Evolutionary conservation across 2,888 invertebrate species (phyloP).

Genomic region (Oegoconia quadripuncta): DNA sequence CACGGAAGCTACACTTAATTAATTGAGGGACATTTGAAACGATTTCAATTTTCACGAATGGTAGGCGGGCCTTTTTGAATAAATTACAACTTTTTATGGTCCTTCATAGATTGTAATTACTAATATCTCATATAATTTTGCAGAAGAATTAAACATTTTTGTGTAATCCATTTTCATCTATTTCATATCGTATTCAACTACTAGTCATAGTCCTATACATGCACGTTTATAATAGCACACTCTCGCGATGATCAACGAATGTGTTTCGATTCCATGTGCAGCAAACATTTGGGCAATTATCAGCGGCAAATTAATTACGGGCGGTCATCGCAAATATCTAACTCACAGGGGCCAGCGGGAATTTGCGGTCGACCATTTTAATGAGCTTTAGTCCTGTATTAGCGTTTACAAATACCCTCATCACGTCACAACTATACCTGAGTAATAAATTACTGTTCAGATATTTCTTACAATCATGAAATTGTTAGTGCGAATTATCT

Average conservation of each 20-base stretch:
- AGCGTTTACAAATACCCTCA: conserved; percentile 5
- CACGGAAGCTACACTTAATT: conserved; percentile 27
- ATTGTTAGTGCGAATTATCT: no score
- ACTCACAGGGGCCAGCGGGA: conserved; percentile 24
- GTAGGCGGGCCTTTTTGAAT: background rate
- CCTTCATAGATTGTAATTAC: no score
- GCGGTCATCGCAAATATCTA: conserved; percentile 39
- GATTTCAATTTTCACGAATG: conserved; percentile 10
- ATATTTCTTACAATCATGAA: no score
- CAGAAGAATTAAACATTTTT: no score
- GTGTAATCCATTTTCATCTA: no score
- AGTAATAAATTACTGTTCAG: no score
- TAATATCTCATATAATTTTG: no score
- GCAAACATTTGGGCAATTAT: conserved; percentile 39
- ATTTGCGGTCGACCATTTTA: conserved; percentile 30
- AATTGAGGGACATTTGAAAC: conserved; percentile 13
- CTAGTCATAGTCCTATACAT: no score
- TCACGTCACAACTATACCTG: no score
- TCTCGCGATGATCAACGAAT: conserved; percentile 34
- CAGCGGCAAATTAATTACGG: conserved; percentile 52
- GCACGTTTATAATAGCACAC: no score
- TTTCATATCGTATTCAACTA: no score
- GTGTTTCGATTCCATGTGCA: conserved; percentile 35
- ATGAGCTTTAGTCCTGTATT: conserved; percentile 22
- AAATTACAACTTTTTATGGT: no score